These are phyloP conservation scores for Silurus asotus DNA, from an alignment of 2,113 vertebrate species.

Conservation along the genomic window DNA sequence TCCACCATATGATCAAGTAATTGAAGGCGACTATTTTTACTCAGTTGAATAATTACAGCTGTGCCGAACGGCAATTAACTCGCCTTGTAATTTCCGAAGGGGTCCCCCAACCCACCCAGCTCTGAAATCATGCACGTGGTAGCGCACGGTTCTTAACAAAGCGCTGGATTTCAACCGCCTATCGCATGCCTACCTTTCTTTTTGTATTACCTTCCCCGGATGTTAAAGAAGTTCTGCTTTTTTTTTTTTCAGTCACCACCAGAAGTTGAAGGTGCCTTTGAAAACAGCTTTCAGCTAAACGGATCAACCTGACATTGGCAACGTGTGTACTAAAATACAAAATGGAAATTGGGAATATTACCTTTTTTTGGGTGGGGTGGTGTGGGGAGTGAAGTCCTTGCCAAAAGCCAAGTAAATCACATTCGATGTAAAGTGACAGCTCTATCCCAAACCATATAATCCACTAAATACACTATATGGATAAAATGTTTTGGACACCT, in stretches of 20 bases:
- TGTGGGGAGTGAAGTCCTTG: too few species aligned
- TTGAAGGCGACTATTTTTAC: constrained; percentile 65
- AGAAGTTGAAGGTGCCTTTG: constrained; percentile 50
- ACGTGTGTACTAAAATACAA: too few species aligned
- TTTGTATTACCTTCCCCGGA: too few species aligned
- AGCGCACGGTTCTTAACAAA: constrained; percentile 46
- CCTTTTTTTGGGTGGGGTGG: too few species aligned
- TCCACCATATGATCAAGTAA: constrained; percentile 69
- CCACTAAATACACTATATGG: too few species aligned
- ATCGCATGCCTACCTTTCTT: constrained; percentile 43
- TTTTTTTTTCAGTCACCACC: constrained; percentile 37
- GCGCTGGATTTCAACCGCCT: constrained; percentile 61
- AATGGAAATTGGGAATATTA: too few species aligned
- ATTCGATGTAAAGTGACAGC: too few species aligned
- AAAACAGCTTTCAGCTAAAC: too few species aligned
- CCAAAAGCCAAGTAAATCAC: too few species aligned
- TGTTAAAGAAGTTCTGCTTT: neutral
- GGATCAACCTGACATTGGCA: too few species aligned
- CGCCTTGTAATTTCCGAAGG: constrained; percentile 65
- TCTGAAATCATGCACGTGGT: constrained; percentile 1
- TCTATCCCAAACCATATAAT: too few species aligned
- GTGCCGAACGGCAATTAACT: constrained; percentile 72
- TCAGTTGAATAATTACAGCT: constrained; percentile 74
- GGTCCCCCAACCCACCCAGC: constrained; percentile 38
- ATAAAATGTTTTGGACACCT: too few species aligned